Evolutionary conservation across 2,113 vertebrate species (phyloP), one percentile per base, ranked within the genome.

Genomic region (Trachemys scripta): DNA sequence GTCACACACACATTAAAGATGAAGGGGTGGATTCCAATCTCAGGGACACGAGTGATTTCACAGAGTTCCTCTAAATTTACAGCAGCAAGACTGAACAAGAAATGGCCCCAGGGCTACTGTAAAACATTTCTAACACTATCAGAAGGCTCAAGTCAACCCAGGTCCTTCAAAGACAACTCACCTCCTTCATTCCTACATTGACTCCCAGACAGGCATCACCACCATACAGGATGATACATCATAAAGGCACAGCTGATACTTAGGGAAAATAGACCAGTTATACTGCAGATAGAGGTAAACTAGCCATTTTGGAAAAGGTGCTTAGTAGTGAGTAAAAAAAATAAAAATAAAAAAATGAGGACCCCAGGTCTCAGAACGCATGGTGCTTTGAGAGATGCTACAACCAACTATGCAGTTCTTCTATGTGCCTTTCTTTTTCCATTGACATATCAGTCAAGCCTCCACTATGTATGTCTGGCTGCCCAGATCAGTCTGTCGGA

Each of bases 21-120:
- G 29, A 56, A 53, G 51, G 17, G 8, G n/a, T 0, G 0, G 54
- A 45, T 24, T 59, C 83, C 9, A 42, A 12, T 5, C 38, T 13
- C 91, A 91, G 88, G 9, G 51, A 42, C 89, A 92, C 54, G 42
- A 4, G n/a, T 53, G 24, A 49, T 17, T 35, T 75, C 45, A 54
- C 1, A 49, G 12, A 12, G 2, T 2, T 90, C 8, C 16, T 93
- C 85, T 85, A 84, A 29, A 80, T 54, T 88, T 79, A 53, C 17
- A 50, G 45, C 56, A 24, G 0, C 0, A 8, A 76, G 42, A 53
- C 24, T 76, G 49, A 78, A 22, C 50, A 82, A 53, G 53, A 47
- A 80, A 31, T 50, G 69, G 25, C 14, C 17, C 0, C 47, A 5
- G 45, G 17, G 69, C 89, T 87, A 75, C 86, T 53, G 1, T 1